phyloP scores from a whole-genome alignment of 2,888 invertebrate species.

The Coremacera marginata region DNA sequence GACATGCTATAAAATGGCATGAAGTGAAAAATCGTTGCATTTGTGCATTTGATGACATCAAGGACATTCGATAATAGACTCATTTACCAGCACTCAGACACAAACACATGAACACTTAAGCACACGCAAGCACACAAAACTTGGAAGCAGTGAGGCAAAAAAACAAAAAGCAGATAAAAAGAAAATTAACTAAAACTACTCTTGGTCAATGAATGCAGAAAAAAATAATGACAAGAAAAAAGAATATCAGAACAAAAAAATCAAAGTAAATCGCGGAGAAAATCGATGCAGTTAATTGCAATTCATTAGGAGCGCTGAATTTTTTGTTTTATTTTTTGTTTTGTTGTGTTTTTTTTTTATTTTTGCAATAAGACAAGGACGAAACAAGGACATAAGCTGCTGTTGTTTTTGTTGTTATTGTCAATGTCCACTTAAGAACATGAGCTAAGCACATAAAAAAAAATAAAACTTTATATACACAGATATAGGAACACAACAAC shows the following conservation, averaged over 20 bases:
- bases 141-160: background rate
- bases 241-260: background rate
- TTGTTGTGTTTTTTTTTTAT: background rate
- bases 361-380: background rate
- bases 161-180: background rate
- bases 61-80: constrained; percentile 34
- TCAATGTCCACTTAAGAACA: background rate
- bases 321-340: too few relatives aligned
- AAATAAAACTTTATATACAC: background rate
- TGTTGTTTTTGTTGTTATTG: background rate
- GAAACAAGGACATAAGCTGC: background rate
- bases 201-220: background rate
- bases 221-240: background rate
- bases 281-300: constrained; percentile 33
- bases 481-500: background rate
- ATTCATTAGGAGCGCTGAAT: background rate
- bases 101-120: background rate
- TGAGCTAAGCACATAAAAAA: background rate
- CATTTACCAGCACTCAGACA: constrained; percentile 25
- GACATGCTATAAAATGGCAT: constrained; percentile 13
- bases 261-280: background rate
- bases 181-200: background rate
- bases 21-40: constrained; percentile 33
- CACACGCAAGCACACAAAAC: background rate
- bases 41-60: constrained; percentile 33